Conservation (phyloP, 2,113 vertebrate genomes). For the Phoxinus phoxinus region DNA sequence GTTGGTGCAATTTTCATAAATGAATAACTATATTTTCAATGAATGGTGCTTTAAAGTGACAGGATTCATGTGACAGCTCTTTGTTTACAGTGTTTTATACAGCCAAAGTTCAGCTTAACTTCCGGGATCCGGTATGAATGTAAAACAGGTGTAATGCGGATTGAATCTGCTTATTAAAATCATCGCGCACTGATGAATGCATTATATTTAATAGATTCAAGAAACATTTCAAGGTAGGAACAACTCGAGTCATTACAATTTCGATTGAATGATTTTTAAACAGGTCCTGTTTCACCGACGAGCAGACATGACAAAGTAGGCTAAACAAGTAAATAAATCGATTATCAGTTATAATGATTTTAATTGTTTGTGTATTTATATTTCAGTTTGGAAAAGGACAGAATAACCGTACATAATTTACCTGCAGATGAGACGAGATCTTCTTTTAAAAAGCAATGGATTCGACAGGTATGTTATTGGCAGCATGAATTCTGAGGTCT, state of each 20-base stretch:
- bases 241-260: neutral
- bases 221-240: slow-evolving; percentile 20
- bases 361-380: neutral
- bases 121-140: slow-evolving; percentile 37
- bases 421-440: neutral
- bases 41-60: neutral
- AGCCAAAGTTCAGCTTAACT: slow-evolving; percentile 30
- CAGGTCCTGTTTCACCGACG: neutral
- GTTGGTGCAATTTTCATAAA: neutral
- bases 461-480: slow-evolving; percentile 34
- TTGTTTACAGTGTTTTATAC: slow-evolving; percentile 18
- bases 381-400: neutral
- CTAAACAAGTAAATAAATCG: neutral
- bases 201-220: neutral
- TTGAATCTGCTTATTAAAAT: neutral
- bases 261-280: neutral
- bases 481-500: neutral
- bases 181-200: neutral
- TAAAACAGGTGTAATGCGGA: neutral
- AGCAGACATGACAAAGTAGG: neutral
- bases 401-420: neutral
- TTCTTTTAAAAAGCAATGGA: slow-evolving; percentile 27
- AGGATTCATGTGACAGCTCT: neutral
- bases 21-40: slow-evolving; percentile 12
- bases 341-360: neutral